Evolutionary conservation across 2,888 invertebrate genomes (phyloP).

Genomic region (Andrena marginata): DNA sequence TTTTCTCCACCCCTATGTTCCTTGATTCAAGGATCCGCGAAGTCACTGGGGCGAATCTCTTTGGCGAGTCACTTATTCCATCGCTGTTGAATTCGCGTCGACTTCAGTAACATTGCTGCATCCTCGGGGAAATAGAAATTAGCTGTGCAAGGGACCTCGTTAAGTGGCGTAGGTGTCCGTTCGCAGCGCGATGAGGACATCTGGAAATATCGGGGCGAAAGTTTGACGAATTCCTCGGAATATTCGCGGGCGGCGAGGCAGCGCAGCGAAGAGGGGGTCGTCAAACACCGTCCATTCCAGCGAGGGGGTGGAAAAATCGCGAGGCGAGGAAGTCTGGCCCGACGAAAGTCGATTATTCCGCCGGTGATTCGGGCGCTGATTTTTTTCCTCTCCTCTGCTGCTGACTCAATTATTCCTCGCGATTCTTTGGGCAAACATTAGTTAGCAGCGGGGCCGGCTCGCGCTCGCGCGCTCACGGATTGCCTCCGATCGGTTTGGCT

Average conservation of each 20-base stretch:
- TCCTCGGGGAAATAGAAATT: neutral
- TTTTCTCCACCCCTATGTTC: no score
- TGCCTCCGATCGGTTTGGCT: slow-evolving; percentile 79
- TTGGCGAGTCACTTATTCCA: no score
- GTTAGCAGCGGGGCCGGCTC: slow-evolving; percentile 79
- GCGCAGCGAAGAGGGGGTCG: slow-evolving; percentile 26
- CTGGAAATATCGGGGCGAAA: neutral
- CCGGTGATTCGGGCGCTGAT: slow-evolving; percentile 65
- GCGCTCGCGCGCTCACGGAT: slow-evolving; percentile 72
- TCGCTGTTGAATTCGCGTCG: neutral
- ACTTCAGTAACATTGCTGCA: neutral
- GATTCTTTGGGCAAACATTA: slow-evolving; percentile 85
- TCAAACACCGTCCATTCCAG: slow-evolving; percentile 48
- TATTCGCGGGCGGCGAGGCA: slow-evolving; percentile 29
- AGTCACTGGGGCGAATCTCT: no score
- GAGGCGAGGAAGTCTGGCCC: slow-evolving; percentile 55
- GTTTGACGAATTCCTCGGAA: slow-evolving; percentile 10
- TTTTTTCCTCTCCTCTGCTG: slow-evolving; percentile 54
- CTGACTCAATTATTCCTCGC: slow-evolving; percentile 82
- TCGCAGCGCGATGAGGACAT: neutral
- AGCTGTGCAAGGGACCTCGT: no score
- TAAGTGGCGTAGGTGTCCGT: neutral
- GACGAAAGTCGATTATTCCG: slow-evolving; percentile 70
- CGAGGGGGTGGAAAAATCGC: slow-evolving; percentile 45
- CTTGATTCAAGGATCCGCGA: neutral